Percentiles rank a stretch among this genome's conserved stretches.
Conservation (phyloP, 2,888 invertebrate species). For the Hypolimnas misippus region DNA sequence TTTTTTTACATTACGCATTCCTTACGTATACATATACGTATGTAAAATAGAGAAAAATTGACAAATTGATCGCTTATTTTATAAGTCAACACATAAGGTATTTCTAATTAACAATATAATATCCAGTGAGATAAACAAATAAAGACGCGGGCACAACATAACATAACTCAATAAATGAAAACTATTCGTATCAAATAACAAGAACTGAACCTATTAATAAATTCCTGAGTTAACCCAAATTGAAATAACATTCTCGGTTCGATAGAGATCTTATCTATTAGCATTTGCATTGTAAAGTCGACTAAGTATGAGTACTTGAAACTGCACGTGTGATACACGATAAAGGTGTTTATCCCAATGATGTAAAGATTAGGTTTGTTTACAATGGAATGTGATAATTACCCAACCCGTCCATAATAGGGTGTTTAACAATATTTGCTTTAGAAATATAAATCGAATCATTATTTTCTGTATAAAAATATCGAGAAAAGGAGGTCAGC, state of each 20-base stretch:
- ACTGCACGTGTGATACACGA: slow-evolving; percentile 10
- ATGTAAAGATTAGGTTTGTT: slow-evolving; percentile 14
- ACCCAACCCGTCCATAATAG: not conserved
- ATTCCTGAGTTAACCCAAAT: slow-evolving; percentile 39
- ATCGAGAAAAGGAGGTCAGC: too few species aligned
- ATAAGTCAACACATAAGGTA: too few species aligned
- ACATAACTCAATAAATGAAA: not conserved
- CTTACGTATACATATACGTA: too few species aligned
- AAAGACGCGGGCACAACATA: not conserved
- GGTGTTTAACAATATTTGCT: not conserved
- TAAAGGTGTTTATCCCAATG: slow-evolving; percentile 9
- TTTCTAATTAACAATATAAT: too few species aligned
- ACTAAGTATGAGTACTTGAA: slow-evolving; percentile 27
- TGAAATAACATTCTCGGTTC: slow-evolving; percentile 34
- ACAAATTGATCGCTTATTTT: too few species aligned
- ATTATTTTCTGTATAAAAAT: too few species aligned
- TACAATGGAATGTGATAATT: not conserved
- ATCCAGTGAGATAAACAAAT: too few species aligned
- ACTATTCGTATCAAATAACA: slow-evolving; percentile 17
- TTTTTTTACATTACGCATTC: too few species aligned
- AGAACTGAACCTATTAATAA: slow-evolving; percentile 29
- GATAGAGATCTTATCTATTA: slow-evolving; percentile 41
- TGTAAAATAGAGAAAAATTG: too few species aligned
- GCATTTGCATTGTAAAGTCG: slow-evolving; percentile 39
- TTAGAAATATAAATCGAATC: too few species aligned